Base-by-base conservation (phyloP, 2,797 vertebrate species). In the Crypturellus tataupa region DNA sequence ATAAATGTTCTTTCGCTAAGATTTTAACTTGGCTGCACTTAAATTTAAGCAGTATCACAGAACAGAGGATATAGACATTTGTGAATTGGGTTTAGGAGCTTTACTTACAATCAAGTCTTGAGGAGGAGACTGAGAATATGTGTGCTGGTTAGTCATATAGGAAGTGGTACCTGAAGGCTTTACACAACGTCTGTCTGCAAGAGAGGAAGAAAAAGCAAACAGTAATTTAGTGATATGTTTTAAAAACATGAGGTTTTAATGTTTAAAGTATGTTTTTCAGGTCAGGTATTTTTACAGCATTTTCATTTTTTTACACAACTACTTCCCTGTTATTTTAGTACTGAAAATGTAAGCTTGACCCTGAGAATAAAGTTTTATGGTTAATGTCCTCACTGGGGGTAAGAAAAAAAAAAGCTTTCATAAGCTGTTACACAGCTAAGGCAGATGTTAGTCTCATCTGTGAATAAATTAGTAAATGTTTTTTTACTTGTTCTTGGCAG, bases 181-280 rank as follows among this genome's bases (percentile, higher is more conserved):
- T 81, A 98, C 92, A 84, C 58, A 97, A 46, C 89, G 95, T 24
- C 84, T 97, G 4, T 98, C 98, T 98, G 91, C 70, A 79, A 90
- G 93, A 82, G 68, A 90, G 91, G 72, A 89, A 91, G 76, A 71
- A 70, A 58, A 67, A n/a, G 31, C 23, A 77, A 81, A 40, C 8
- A 94, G 53, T 84, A 79, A 86, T 76, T 87, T 23, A 31, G 27
- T 59, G 39, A 40, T 24, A 0, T 19, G 4, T 69, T 69, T 71
- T 40, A 44, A 65, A 47, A 80, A 68, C 35, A 53, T 31, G 17
- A 21, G 3, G 4, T n/a, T 89, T 92, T 39, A 69, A 46, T 47
- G 20, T 71, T 79, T 29, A 58, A 79, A 78, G 68, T 65, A 23
- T 7, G 3, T 13, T 86, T 85, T 72, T 56, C 5, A 19, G 42